A percentile compares a stretch with the other conserved stretches of the same genome.
phyloP scores from a whole-genome alignment of 1,140 invertebrate genomes.

The Anagrus nilaparvatae region DNA sequence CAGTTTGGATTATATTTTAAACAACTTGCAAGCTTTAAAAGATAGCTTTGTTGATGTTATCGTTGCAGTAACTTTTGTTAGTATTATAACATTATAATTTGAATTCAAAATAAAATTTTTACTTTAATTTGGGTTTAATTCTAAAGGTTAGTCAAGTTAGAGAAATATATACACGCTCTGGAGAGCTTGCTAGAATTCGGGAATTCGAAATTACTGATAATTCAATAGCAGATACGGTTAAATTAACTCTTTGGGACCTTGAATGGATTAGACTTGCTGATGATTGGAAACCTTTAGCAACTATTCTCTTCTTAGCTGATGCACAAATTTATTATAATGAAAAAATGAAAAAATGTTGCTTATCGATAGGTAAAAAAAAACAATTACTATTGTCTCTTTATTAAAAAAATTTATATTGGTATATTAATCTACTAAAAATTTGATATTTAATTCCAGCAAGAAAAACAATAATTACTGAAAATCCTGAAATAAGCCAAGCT shows the following conservation, averaged over 20 bases:
- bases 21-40: slow-evolving; percentile 30
- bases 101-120: slow-evolving; percentile 17
- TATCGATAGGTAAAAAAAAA: slow-evolving; percentile 27
- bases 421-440: slow-evolving; percentile 3
- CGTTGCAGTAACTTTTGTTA: slow-evolving; percentile 39
- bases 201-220: slow-evolving; percentile 30
- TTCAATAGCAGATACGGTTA: slow-evolving; percentile 21
- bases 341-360: slow-evolving; percentile 28
- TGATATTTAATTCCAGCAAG: slow-evolving; percentile 20
- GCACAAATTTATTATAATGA: slow-evolving; percentile 32
- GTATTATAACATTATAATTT: slow-evolving; percentile 16
- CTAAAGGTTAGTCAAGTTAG: slow-evolving; percentile 30
- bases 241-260: slow-evolving; percentile 32
- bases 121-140: slow-evolving; percentile 8
- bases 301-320: slow-evolving; percentile 38
- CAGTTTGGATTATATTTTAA: slow-evolving; percentile 28
- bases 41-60: slow-evolving; percentile 37
- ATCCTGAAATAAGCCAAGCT: slow-evolving; percentile 34
- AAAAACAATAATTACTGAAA: slow-evolving; percentile 40
- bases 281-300: slow-evolving; percentile 30
- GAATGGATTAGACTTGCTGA: slow-evolving; percentile 34
- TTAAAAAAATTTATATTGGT: background rate
- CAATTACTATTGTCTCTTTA: slow-evolving; percentile 1
- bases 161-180: slow-evolving; percentile 32
- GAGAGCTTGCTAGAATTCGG: slow-evolving; percentile 28